phyloP scores from a whole-genome alignment of 2,113 vertebrate species.

The Limnothrissa miodon region DNA sequence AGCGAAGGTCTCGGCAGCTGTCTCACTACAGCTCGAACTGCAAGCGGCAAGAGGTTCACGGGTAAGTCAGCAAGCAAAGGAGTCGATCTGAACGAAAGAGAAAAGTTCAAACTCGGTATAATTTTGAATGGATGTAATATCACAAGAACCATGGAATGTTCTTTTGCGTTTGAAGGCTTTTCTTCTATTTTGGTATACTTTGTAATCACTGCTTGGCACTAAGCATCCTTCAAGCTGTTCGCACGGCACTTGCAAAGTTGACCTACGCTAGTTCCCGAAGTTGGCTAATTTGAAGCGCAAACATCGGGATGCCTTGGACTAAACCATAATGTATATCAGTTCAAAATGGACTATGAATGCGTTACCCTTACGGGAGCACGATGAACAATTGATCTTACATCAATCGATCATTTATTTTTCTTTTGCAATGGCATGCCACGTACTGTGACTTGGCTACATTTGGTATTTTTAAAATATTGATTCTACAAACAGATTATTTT shows the following conservation, averaged over 20 bases:
- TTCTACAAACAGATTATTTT: background rate
- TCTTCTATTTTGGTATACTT: background rate
- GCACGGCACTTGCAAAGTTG: background rate
- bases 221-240: background rate
- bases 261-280: background rate
- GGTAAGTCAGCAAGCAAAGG: background rate
- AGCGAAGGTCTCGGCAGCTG: conserved; percentile 23
- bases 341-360: background rate
- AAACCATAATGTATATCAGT: background rate
- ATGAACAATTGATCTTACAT: background rate
- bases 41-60: conserved; percentile 5
- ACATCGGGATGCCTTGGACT: background rate
- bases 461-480: background rate
- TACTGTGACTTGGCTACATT: too few species aligned
- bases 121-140: background rate
- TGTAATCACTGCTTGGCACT: background rate
- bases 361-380: background rate
- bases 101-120: conserved; percentile 7
- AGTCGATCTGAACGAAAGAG: background rate
- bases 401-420: background rate
- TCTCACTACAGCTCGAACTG: conserved; percentile 6
- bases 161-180: background rate
- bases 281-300: background rate
- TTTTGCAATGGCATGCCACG: background rate
- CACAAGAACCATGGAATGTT: background rate